phyloP scores from a whole-genome alignment of 2,797 vertebrate species.

The Myripristis jacobus region DNA sequence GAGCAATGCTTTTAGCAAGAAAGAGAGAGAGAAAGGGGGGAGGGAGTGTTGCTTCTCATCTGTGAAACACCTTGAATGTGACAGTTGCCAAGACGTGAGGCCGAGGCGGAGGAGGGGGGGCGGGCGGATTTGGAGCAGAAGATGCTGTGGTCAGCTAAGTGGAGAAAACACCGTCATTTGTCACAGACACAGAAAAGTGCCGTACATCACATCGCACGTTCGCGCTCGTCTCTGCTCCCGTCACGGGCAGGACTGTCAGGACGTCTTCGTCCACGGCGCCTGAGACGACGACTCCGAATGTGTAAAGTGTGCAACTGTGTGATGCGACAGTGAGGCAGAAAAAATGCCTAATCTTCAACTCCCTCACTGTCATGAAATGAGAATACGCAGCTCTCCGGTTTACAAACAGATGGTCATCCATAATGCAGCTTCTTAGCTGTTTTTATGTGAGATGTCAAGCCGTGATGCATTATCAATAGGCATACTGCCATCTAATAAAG shows the following conservation, averaged over 20 bases:
- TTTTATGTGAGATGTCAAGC: slow-evolving; percentile 81
- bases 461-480: slow-evolving; percentile 82
- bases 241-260: slow-evolving; percentile 68
- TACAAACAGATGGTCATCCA: slow-evolving; percentile 83
- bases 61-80: slow-evolving; percentile 99
- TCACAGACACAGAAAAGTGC: slow-evolving; percentile 80
- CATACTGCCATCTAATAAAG: slow-evolving; percentile 81
- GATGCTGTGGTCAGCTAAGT: slow-evolving; percentile 99
- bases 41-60: slow-evolving; percentile 93
- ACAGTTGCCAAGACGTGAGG: slow-evolving; percentile 98
- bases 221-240: slow-evolving; percentile 69
- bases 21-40: slow-evolving; percentile 70
- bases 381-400: slow-evolving; percentile 77
- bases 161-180: slow-evolving; percentile 86
- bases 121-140: slow-evolving; percentile 86
- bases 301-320: slow-evolving; percentile 70
- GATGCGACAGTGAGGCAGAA: slow-evolving; percentile 58
- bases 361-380: slow-evolving; percentile 64
- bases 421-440: slow-evolving; percentile 82
- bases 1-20: slow-evolving; percentile 91
- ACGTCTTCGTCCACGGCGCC: slow-evolving; percentile 69
- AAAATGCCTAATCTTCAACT: slow-evolving; percentile 71
- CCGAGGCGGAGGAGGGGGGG: slow-evolving; percentile 85
- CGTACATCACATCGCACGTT: slow-evolving; percentile 75
- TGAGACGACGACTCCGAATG: slow-evolving; percentile 64